Conservation (phyloP, 2,888 invertebrate genomes). For the Sphecodes monilicornis region DNA sequence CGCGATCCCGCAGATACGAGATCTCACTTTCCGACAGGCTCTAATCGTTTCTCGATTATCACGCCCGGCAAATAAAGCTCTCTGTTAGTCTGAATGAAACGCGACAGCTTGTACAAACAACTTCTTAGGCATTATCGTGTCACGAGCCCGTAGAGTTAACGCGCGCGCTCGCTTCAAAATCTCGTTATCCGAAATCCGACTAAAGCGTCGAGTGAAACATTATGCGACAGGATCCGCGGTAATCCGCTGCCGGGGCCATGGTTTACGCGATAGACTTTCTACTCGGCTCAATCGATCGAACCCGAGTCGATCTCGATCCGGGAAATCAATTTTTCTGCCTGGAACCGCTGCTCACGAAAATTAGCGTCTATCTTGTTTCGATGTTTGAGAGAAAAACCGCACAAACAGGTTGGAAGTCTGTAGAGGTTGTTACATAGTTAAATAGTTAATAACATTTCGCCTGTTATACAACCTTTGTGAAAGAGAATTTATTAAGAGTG, state of each 20-base stretch:
- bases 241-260: slow-evolving; percentile 16
- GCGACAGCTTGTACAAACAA: slow-evolving; percentile 22
- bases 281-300: not conserved
- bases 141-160: not conserved
- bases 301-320: not conserved
- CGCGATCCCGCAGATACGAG: slow-evolving; percentile 5
- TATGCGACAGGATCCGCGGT: not conserved
- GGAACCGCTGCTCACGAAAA: too few relatives aligned
- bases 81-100: not conserved
- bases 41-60: slow-evolving; percentile 34
- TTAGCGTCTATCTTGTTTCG: too few relatives aligned
- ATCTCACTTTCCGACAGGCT: slow-evolving; percentile 10
- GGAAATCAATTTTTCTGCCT: not conserved
- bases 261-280: not conserved
- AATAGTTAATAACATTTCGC: too few relatives aligned
- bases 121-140: not conserved
- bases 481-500: too few relatives aligned
- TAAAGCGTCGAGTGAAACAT: slow-evolving; percentile 26
- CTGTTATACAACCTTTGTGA: too few relatives aligned
- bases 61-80: not conserved
- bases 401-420: too few relatives aligned
- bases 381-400: too few relatives aligned
- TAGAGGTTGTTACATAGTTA: too few relatives aligned
- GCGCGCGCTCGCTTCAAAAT: slow-evolving; percentile 5
- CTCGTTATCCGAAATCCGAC: slow-evolving; percentile 3